These are phyloP conservation scores for Calephelis nemesis DNA, from an alignment of 1,140 invertebrate species.

Conservation along the genomic window DNA sequence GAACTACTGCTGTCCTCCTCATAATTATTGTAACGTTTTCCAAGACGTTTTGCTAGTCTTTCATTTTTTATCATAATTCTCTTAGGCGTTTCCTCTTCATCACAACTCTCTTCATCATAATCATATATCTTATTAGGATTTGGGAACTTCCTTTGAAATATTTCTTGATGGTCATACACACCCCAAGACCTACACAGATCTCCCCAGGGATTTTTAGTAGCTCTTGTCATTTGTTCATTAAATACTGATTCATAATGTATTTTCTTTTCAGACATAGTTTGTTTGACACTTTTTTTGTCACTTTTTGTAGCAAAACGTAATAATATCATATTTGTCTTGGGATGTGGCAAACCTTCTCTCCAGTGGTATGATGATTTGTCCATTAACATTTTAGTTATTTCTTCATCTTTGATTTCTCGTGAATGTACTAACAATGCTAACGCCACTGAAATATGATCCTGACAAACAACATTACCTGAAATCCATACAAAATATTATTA, in stretches of 20 bases:
- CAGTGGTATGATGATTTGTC: conserved; percentile 80
- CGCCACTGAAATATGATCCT: conserved; percentile 85
- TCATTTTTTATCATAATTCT: conserved; percentile 56
- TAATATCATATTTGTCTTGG: conserved; percentile 84
- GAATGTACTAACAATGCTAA: conserved; percentile 81
- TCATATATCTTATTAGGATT: conserved; percentile 32
- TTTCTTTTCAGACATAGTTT: conserved; percentile 83
- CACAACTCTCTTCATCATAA: conserved; percentile 41
- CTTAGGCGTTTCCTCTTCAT: conserved; percentile 36
- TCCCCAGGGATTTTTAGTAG: conserved; percentile 86
- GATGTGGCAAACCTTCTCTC: conserved; percentile 85
- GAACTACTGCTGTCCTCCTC: conserved; percentile 66
- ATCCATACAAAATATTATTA: conserved; percentile 32
- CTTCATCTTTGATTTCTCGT: conserved; percentile 70
- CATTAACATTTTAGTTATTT: conserved; percentile 58
- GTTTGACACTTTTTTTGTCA: conserved; percentile 61
- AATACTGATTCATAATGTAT: conserved; percentile 51
- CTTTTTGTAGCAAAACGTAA: conserved; percentile 85
- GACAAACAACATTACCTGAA: conserved; percentile 88
- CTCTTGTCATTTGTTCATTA: conserved; percentile 55
- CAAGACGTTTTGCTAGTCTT: conserved; percentile 63
- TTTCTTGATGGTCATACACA: conserved; percentile 80
- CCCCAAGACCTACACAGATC: conserved; percentile 85
- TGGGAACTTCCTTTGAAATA: conserved; percentile 66
- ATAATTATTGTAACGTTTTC: conserved; percentile 57